These are phyloP conservation scores for Protosalanx chinensis DNA, from an alignment of 2,797 vertebrate genomes.

Conservation along the genomic window DNA sequence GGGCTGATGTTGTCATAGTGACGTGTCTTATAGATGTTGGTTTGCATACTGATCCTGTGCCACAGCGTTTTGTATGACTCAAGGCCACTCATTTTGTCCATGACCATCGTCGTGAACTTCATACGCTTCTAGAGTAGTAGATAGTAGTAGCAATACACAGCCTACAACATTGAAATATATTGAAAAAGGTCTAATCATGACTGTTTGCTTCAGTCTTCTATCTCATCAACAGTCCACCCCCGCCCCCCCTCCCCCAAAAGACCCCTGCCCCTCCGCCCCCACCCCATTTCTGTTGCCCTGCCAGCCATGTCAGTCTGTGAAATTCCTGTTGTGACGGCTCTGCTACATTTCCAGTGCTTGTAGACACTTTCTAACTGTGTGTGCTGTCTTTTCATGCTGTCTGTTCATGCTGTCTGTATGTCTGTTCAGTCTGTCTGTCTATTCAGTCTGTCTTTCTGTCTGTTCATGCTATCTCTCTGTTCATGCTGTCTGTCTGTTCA, in stretches of 20 bases:
- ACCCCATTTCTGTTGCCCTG: background rate
- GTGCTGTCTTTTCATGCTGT: conserved; percentile 36
- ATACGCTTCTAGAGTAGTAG: background rate
- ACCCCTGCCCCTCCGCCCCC: background rate
- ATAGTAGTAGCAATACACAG: background rate
- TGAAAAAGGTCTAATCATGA: background rate
- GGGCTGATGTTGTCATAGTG: conserved; percentile 23
- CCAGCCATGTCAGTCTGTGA: background rate
- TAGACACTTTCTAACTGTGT: conserved; percentile 18
- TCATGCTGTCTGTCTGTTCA: conserved; percentile 1
- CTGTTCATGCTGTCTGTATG: conserved; percentile 40
- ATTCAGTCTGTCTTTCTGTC: background rate
- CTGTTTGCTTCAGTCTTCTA: too few species aligned
- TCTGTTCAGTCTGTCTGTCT: conserved; percentile 42
- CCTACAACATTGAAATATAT: background rate
- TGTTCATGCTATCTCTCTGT: background rate
- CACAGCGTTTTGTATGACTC: conserved; percentile 9
- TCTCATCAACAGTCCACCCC: too few species aligned
- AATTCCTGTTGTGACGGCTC: background rate
- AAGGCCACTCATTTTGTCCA: background rate
- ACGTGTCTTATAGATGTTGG: conserved; percentile 12
- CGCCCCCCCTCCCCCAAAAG: too few species aligned
- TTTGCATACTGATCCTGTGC: conserved; percentile 45
- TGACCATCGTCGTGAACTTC: background rate
- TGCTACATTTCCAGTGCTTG: background rate